These are phyloP conservation scores for Apogon hyalosoma DNA, from an alignment of 2,797 vertebrate species.

Conservation along the genomic window DNA sequence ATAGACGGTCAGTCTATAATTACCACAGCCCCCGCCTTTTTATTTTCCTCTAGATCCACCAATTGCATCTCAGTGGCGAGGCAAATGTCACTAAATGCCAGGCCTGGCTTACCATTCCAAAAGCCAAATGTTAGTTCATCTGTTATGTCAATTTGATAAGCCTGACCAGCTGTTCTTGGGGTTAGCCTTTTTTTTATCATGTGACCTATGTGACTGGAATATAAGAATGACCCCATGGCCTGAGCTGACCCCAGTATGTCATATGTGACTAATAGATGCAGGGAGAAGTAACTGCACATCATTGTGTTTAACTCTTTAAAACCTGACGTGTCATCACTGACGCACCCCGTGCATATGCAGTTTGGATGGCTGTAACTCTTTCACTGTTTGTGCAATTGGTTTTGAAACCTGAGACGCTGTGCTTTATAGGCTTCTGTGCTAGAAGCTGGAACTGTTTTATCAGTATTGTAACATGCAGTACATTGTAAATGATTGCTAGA, in stretches of 20 bases:
- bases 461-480: too few species aligned
- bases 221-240: conserved; percentile 41
- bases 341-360: too few species aligned
- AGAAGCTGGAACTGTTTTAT: too few species aligned
- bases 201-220: conserved; percentile 56
- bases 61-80: conserved; percentile 63
- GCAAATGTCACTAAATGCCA: conserved; percentile 87
- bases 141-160: conserved; percentile 69
- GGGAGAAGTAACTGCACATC: background rate
- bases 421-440: too few species aligned
- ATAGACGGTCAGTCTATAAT: conserved; percentile 54
- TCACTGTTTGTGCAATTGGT: too few species aligned
- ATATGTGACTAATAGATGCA: conserved; percentile 10
- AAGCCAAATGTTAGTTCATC: conserved; percentile 82
- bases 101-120: conserved; percentile 63
- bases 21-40: conserved; percentile 19
- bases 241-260: conserved; percentile 25
- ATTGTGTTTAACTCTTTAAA: too few species aligned
- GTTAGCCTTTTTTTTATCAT: conserved; percentile 32
- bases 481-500: too few species aligned
- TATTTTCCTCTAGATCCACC: conserved; percentile 33
- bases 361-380: too few species aligned
- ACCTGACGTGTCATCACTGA: too few species aligned
- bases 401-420: too few species aligned
- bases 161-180: conserved; percentile 59